Evolutionary conservation across 2,113 vertebrate species (phyloP).

Genomic region (Ceuthmochares aereus): DNA sequence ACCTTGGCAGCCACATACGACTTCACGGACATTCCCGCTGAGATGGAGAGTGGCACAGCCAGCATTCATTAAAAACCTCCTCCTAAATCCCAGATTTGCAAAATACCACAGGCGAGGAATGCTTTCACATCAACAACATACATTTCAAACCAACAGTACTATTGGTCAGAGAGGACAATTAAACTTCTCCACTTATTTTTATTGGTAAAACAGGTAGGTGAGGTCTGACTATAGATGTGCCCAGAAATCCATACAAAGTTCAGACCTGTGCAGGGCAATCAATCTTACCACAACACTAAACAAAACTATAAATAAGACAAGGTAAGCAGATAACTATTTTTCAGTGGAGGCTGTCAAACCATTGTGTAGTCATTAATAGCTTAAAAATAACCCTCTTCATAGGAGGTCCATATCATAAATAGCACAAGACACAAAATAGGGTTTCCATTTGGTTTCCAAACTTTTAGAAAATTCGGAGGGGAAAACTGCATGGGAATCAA

Average conservation of each 20-base stretch:
- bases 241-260: background rate
- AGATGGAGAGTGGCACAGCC: background rate
- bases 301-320: background rate
- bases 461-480: background rate
- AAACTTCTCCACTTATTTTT: background rate
- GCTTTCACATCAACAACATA: background rate
- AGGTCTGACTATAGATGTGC: background rate
- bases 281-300: background rate
- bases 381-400: background rate
- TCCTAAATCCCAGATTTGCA: background rate
- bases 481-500: background rate
- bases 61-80: background rate
- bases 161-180: background rate
- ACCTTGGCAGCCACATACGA: background rate
- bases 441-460: background rate
- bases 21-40: background rate
- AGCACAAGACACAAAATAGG: background rate
- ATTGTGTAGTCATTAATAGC: background rate
- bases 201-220: background rate
- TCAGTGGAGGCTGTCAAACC: background rate
- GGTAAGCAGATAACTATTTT: background rate
- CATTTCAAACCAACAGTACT: background rate
- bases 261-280: background rate
- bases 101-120: background rate
- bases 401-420: background rate